phyloP scores from a whole-genome alignment of 2,113 vertebrate genomes.

The Thunnus maccoyii region DNA sequence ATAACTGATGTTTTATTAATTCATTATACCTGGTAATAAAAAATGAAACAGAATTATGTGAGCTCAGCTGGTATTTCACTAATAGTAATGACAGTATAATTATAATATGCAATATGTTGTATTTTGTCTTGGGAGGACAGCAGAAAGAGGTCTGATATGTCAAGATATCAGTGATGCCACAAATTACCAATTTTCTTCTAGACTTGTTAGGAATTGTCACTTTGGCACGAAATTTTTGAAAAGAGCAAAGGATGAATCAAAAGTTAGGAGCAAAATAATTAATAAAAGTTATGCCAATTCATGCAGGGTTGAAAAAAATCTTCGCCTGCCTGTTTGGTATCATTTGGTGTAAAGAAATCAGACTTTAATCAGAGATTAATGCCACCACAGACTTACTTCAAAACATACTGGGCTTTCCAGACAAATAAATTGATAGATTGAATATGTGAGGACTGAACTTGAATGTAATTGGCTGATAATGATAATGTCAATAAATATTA shows the following conservation, averaged over 20 bases:
- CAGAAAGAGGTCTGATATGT: background rate
- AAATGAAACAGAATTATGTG: background rate
- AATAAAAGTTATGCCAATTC: too few species aligned
- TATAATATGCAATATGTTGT: background rate
- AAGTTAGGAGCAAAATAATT: too few species aligned
- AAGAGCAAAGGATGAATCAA: too few species aligned
- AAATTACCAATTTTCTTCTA: too few species aligned
- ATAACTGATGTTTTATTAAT: background rate
- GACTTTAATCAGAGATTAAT: too few species aligned
- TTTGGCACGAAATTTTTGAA: too few species aligned
- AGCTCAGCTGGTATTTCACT: background rate
- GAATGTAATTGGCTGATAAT: background rate
- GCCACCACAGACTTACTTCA: too few species aligned
- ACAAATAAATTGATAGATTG: background rate
- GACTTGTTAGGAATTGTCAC: too few species aligned
- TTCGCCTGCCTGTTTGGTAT: too few species aligned
- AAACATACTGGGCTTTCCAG: background rate
- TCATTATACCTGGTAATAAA: conserved; percentile 13
- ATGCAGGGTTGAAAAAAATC: too few species aligned
- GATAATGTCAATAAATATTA: background rate
- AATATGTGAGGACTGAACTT: background rate
- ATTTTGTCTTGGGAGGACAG: too few species aligned
- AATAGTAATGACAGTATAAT: background rate
- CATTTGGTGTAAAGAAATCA: background rate
- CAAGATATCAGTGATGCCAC: too few species aligned